A percentile compares a stretch with the other conserved stretches of the same genome.
Evolutionary conservation across 2,797 vertebrate genomes (phyloP).

Genomic region (Lepus townsendii): DNA sequence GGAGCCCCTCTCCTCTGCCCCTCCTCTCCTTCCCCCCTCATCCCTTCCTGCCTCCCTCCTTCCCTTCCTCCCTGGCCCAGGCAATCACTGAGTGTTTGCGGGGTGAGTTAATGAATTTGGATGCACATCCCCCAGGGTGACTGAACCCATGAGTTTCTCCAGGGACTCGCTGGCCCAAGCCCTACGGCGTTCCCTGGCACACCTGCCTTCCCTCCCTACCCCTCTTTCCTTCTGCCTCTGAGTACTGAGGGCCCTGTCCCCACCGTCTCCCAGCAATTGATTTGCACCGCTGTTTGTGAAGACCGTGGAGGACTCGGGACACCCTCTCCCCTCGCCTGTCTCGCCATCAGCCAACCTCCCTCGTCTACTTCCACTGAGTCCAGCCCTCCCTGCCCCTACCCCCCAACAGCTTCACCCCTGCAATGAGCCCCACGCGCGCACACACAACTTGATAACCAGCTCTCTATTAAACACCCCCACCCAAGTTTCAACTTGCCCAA

Average conservation of each 20-base stretch:
- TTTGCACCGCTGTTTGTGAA: not conserved
- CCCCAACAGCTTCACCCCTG: not conserved
- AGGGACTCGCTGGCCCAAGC: not conserved
- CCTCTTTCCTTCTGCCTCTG: not conserved
- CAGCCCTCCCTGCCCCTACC: not conserved
- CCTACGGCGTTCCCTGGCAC: not conserved
- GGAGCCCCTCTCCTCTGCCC: too few species aligned
- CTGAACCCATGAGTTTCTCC: not conserved
- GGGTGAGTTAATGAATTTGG: not conserved
- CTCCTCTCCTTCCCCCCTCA: rapidly evolving
- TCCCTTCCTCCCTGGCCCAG: not conserved
- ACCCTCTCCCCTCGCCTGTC: not conserved
- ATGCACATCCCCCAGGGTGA: too few species aligned
- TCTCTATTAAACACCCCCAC: not conserved
- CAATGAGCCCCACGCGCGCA: not conserved
- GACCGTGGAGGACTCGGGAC: not conserved
- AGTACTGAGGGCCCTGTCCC: not conserved
- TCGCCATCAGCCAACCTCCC: not conserved
- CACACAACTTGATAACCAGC: not conserved
- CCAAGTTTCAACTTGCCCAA: not conserved
- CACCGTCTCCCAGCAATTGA: not conserved
- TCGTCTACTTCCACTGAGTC: not conserved
- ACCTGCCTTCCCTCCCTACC: not conserved
- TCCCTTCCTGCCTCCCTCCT: not conserved
- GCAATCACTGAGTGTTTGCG: too few species aligned